phyloP scores from a whole-genome alignment of 2,113 vertebrate species.

The Uria lomvia region DNA sequence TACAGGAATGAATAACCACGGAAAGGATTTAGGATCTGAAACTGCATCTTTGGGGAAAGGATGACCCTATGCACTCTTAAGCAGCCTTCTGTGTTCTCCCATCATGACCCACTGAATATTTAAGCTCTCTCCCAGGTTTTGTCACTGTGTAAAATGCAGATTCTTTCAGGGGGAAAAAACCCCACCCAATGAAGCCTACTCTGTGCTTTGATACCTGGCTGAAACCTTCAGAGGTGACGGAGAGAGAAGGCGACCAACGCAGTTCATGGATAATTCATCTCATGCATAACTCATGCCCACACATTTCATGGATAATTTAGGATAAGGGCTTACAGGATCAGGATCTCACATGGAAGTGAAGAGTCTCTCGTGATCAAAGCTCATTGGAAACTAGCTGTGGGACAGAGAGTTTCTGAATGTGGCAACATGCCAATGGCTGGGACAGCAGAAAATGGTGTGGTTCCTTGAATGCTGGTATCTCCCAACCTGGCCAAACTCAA shows the following conservation, averaged over 20 bases:
- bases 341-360: slow-evolving; percentile 38
- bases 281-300: slow-evolving; percentile 56
- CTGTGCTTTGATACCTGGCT: not conserved
- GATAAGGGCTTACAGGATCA: slow-evolving; percentile 36
- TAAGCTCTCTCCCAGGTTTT: not conserved
- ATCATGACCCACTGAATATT: not conserved
- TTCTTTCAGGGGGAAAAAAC: not conserved
- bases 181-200: not conserved
- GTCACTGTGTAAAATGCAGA: not conserved
- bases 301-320: slow-evolving; percentile 67
- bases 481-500: not conserved
- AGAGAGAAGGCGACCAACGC: not conserved
- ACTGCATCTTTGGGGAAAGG: not conserved
- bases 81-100: not conserved
- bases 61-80: not conserved
- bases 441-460: not conserved
- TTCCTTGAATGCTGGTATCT: not conserved
- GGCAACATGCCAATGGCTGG: not conserved
- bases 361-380: not conserved
- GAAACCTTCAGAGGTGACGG: slow-evolving; percentile 31
- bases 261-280: slow-evolving; percentile 61
- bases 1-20: not conserved
- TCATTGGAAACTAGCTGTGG: not conserved
- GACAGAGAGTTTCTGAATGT: not conserved
- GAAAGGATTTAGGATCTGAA: not conserved